Conservation (phyloP, 2,113 vertebrate genomes). For the Proteles cristata region DNA sequence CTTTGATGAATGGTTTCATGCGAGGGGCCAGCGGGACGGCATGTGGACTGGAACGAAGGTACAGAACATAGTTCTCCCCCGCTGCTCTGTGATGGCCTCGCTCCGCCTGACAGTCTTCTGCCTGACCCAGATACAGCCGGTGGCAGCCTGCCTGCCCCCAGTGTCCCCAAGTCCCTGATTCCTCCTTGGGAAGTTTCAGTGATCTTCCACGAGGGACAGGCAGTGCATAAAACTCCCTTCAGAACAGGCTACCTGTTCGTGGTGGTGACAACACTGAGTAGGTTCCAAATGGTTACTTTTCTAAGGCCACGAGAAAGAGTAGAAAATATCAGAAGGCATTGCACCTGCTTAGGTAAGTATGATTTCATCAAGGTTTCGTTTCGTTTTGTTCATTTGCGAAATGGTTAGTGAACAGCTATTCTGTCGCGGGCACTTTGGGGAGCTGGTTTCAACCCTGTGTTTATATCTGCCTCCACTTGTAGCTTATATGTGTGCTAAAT, state of each 20-base stretch:
- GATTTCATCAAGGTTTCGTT: neutral
- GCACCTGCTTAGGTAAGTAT: neutral
- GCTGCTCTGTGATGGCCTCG: neutral
- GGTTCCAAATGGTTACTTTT: neutral
- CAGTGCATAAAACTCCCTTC: neutral
- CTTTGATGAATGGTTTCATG: neutral
- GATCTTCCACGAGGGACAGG: neutral
- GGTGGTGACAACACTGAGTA: neutral
- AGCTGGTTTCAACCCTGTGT: neutral
- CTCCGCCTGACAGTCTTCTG: neutral
- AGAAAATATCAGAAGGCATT: neutral
- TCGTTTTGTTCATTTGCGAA: neutral
- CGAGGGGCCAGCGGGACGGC: neutral
- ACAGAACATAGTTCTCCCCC: neutral
- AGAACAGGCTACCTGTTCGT: neutral
- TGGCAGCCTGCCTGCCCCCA: neutral
- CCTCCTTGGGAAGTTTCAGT: neutral
- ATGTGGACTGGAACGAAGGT: neutral
- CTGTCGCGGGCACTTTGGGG: neutral
- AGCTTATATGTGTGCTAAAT: neutral
- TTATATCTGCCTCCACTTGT: neutral
- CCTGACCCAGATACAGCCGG: neutral
- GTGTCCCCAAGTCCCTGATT: neutral
- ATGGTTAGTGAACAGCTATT: neutral
- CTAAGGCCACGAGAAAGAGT: neutral